phyloP scores from a whole-genome alignment of 2,113 vertebrate genomes.

The Illadopsis cleaveri region DNA sequence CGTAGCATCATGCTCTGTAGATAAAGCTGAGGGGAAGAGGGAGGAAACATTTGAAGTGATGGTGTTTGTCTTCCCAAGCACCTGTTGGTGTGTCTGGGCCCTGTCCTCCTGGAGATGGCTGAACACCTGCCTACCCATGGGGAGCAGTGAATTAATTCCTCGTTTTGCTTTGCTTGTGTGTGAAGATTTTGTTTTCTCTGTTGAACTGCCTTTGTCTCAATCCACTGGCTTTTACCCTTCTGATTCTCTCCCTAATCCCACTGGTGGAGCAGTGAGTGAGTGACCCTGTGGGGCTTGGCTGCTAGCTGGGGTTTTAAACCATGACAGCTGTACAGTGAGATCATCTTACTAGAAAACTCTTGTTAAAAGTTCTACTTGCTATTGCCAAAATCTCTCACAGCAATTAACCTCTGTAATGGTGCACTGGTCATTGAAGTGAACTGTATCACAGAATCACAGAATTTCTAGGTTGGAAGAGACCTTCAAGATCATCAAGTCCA shows the following conservation, averaged over 20 bases:
- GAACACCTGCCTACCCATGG: not conserved
- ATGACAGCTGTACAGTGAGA: not conserved
- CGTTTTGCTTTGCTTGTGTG: not conserved
- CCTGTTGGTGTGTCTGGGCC: not conserved
- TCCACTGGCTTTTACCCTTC: not conserved
- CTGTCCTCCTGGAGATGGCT: not conserved
- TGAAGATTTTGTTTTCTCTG: not conserved
- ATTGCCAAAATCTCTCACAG: not conserved
- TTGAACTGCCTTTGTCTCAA: not conserved
- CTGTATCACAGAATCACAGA: too few relatives aligned
- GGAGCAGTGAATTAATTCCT: not conserved
- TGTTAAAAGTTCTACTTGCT: not conserved
- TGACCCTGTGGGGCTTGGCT: accelerated
- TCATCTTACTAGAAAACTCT: not conserved
- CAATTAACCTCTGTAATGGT: not conserved
- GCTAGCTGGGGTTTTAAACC: not conserved
- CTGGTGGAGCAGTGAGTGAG: not conserved
- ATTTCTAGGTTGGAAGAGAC: too few relatives aligned
- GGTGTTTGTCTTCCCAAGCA: not conserved
- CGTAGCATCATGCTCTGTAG: too few relatives aligned
- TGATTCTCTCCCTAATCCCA: accelerated
- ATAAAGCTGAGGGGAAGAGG: not conserved
- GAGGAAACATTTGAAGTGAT: not conserved
- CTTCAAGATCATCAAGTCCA: too few relatives aligned
- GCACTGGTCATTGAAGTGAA: not conserved